Base-by-base conservation (phyloP, 2,113 vertebrate genomes). In the Rhynchomys soricoides region DNA sequence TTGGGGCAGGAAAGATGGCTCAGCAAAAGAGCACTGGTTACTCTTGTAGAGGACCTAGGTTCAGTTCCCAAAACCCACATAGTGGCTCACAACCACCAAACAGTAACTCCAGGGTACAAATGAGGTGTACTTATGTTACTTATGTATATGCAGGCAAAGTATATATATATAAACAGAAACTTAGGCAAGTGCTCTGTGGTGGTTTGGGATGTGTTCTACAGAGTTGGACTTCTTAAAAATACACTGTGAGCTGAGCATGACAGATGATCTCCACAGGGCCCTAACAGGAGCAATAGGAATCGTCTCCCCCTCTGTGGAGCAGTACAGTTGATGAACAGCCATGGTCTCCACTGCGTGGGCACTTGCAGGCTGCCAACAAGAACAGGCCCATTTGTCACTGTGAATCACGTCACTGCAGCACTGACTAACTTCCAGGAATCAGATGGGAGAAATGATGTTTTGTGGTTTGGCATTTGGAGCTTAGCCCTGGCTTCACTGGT, bases 381-480 rank as follows among this genome's bases (percentile, higher is more conserved):
- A 86, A 11, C 7, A 15, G 75, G n/a, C 79, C 12, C 43, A 6
- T 90, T 79, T 85, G 5, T 37, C 89, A 68, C 29, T 6, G 45
- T n/a, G 71, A 92, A 68, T 34, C 79, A 52, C 19, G 88, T 70
- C 45, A 45, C 40, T 16, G 2, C 1, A 21, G 79, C 26, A 68
- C 81, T 87, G 94, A 88, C 97, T 96, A 97, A 97, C 94, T 98
- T 98, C 98, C 98, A 98, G 98, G 98, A 99, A 98, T 97, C 82
- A 97, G 97, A 94, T 16, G 95, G 96, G 97, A 97, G 97, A 98
- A 97, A 98, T 57, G 91, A 97, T 95, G 96, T 98, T 97, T 92
- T 99, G 98, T 98, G 98, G 98, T 98, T 98, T 98, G 98, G 98
- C 98, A 93, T 74, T 71, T 81, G 96, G 96, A 97, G 93, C 96